Percentiles rank a stretch among this genome's conserved stretches.
Evolutionary conservation across 2,888 invertebrate species (phyloP).

Genomic region (Sarcophaga rosellei): DNA sequence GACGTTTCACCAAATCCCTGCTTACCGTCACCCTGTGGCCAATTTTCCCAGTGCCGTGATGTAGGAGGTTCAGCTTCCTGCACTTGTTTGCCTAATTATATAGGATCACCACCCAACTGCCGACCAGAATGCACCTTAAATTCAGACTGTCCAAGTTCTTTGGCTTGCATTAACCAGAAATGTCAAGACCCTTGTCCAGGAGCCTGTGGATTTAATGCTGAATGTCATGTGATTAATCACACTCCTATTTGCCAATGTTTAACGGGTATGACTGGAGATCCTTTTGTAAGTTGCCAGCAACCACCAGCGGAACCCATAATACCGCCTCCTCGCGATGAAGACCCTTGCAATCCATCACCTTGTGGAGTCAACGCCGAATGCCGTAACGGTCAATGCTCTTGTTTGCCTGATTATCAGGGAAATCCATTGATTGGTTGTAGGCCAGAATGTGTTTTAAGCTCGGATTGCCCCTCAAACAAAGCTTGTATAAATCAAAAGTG

Average conservation of each 20-base stretch:
- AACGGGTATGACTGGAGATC: slow-evolving; percentile 85
- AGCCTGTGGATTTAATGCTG: slow-evolving; percentile 86
- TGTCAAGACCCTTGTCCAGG: slow-evolving; percentile 88
- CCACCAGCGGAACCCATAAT: slow-evolving; percentile 74
- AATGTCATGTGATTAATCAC: slow-evolving; percentile 86
- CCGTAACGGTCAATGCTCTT: slow-evolving; percentile 87
- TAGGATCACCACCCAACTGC: slow-evolving; percentile 87
- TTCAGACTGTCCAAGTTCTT: slow-evolving; percentile 86
- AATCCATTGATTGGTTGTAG: slow-evolving; percentile 86
- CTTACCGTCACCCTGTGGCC: slow-evolving; percentile 88
- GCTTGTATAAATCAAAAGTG: slow-evolving; percentile 87
- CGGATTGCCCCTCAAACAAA: slow-evolving; percentile 85
- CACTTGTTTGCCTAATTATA: slow-evolving; percentile 85
- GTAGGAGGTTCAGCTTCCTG: slow-evolving; percentile 85
- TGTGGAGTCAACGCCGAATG: slow-evolving; percentile 87
- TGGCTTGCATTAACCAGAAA: slow-evolving; percentile 87
- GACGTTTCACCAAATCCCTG: slow-evolving; percentile 84
- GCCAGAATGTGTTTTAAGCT: slow-evolving; percentile 87
- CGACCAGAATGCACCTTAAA: slow-evolving; percentile 87
- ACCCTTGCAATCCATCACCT: slow-evolving; percentile 88
- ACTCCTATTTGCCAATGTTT: slow-evolving; percentile 86
- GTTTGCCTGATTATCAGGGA: slow-evolving; percentile 85
- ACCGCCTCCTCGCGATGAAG: slow-evolving; percentile 80
- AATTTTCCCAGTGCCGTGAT: slow-evolving; percentile 86
- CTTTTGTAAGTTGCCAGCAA: slow-evolving; percentile 86